phyloP scores from a whole-genome alignment of 2,797 vertebrate species.

The Margarornis squamiger region DNA sequence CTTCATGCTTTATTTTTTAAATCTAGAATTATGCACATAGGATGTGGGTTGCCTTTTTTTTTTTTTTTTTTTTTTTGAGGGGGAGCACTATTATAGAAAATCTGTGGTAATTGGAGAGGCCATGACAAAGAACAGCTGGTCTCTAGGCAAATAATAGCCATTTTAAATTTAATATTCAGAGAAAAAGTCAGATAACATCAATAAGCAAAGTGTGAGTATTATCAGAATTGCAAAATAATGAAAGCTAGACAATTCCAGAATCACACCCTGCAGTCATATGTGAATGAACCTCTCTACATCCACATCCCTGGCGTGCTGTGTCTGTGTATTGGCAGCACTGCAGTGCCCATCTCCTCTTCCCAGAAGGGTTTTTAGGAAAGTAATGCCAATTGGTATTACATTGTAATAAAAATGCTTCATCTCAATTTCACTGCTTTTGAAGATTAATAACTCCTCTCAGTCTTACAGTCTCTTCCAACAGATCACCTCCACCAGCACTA shows the following conservation, averaged over 20 bases:
- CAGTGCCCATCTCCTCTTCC: not conserved
- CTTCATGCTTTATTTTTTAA: not conserved
- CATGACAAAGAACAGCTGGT: conserved; percentile 58
- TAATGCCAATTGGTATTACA: not conserved
- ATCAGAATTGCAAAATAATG: not conserved
- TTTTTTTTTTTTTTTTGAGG: not conserved
- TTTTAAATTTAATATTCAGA: conserved; percentile 22
- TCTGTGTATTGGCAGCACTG: not conserved
- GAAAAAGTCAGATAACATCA: not conserved
- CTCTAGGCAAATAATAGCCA: not conserved
- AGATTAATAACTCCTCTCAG: not conserved
- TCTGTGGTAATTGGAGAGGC: conserved; percentile 73
- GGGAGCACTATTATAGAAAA: conserved; percentile 71
- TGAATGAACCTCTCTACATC: not conserved
- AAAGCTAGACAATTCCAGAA: not conserved
- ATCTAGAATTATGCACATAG: conserved; percentile 73
- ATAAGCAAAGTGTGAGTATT: not conserved
- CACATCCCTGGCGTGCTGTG: not conserved
- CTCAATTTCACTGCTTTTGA: not conserved
- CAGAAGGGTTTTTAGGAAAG: not conserved
- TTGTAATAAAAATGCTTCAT: not conserved
- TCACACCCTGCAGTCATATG: not conserved
- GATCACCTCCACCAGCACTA: not conserved
- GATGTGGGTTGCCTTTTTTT: conserved; percentile 76
- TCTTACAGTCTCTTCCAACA: not conserved